Evolutionary conservation across 2,113 vertebrate species (phyloP).

Genomic region (Mirza zaza): DNA sequence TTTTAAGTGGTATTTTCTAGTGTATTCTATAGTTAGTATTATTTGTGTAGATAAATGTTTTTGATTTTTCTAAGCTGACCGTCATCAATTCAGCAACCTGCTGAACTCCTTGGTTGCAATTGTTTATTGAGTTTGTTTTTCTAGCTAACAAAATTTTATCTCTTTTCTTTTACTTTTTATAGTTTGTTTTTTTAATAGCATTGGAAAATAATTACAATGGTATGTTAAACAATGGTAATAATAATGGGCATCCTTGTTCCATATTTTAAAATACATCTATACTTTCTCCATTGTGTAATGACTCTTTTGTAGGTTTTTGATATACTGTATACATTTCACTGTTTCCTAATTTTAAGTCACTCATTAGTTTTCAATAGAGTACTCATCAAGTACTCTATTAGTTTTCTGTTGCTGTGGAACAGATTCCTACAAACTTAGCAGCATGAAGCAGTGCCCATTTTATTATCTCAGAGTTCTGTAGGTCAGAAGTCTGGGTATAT

Average conservation of each 20-base stretch:
- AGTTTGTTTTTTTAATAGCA: background rate
- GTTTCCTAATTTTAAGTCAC: background rate
- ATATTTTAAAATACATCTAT: background rate
- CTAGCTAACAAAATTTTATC: background rate
- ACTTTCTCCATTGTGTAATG: background rate
- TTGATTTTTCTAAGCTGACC: background rate
- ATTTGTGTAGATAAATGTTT: background rate
- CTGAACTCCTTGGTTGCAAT: background rate
- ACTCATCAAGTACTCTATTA: background rate
- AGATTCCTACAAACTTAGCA: background rate
- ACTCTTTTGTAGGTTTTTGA: background rate
- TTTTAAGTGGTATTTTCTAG: background rate
- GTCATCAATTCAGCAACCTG: background rate
- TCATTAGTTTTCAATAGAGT: no score
- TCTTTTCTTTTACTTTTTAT: background rate
- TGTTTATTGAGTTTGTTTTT: conserved; percentile 8
- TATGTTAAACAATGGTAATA: background rate
- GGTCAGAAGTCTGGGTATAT: background rate
- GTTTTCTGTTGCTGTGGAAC: background rate
- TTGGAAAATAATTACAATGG: background rate
- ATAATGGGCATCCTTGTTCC: background rate
- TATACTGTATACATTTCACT: background rate
- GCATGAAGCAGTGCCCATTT: background rate
- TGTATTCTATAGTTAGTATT: background rate
- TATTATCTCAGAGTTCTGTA: background rate